Percentiles rank a stretch among this genome's conserved stretches.
Conservation (phyloP, 2,888 invertebrate species). For the Drosophila paracracens region DNA sequence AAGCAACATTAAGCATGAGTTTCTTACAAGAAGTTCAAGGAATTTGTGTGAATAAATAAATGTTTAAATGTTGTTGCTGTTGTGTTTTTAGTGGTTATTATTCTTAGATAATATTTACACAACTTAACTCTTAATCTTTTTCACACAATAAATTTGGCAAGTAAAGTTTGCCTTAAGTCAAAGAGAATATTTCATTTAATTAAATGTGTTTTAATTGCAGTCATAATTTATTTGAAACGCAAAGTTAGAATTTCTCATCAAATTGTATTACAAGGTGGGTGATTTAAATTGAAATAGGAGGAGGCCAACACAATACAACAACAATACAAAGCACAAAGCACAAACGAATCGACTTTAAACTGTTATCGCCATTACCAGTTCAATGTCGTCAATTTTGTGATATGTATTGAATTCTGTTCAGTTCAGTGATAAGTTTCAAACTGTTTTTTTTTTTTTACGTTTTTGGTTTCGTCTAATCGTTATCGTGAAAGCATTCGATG, state of each 20-base stretch:
- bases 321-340: not conserved
- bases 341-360: slow-evolving; percentile 46
- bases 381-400: slow-evolving; percentile 33
- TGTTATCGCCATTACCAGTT: slow-evolving; percentile 41
- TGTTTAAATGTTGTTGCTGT: not conserved
- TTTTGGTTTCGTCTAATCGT: slow-evolving; percentile 56
- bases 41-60: slow-evolving; percentile 4
- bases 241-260: not conserved
- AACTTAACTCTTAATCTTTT: not conserved
- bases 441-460: slow-evolving; percentile 5
- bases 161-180: not conserved
- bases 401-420: slow-evolving; percentile 32
- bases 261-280: not conserved
- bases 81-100: not conserved
- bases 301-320: not conserved
- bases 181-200: not conserved
- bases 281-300: not conserved
- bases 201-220: not conserved
- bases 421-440: slow-evolving; percentile 28
- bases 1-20: not conserved
- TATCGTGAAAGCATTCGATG: slow-evolving; percentile 65
- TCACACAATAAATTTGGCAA: not conserved
- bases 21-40: slow-evolving; percentile 30
- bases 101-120: not conserved
- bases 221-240: not conserved